phyloP scores from a whole-genome alignment of 1,140 invertebrate genomes.

The Saxidomus purpurata region DNA sequence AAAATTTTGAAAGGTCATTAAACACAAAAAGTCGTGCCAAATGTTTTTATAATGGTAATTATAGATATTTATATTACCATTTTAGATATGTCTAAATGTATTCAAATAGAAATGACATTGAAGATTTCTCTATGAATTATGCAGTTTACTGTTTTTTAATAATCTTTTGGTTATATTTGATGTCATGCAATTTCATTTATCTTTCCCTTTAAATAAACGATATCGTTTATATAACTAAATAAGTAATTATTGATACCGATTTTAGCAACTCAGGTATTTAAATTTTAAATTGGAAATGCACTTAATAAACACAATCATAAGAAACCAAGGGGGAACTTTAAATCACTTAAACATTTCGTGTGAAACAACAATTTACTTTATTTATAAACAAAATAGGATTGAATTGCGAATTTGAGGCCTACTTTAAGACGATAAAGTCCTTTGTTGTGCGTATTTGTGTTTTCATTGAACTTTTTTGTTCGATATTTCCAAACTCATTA shows the following conservation, averaged over 20 bases:
- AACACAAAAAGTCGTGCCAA: too few relatives aligned
- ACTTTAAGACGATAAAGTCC: background rate
- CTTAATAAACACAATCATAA: background rate
- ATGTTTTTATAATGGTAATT: too few relatives aligned
- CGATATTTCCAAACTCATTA: background rate
- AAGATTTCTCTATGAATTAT: too few relatives aligned
- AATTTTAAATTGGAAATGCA: background rate
- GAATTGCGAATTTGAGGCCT: background rate
- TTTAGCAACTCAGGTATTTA: background rate
- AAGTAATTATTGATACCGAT: background rate
- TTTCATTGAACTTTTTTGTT: background rate
- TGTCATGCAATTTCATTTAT: too few relatives aligned
- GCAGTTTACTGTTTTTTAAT: too few relatives aligned
- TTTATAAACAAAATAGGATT: slow-evolving; percentile 36
- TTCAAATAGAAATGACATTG: too few relatives aligned
- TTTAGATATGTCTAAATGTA: too few relatives aligned
- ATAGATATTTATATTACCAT: too few relatives aligned
- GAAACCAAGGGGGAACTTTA: background rate
- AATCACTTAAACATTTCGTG: slow-evolving; percentile 17
- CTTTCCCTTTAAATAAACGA: too few relatives aligned
- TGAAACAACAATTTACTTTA: background rate
- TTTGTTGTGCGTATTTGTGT: background rate
- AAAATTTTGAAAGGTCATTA: too few relatives aligned
- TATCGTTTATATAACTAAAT: background rate
- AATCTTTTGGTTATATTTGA: too few relatives aligned